phyloP scores from a whole-genome alignment of 2,888 invertebrate genomes.

The Chaetogeoica ovagalla region DNA sequence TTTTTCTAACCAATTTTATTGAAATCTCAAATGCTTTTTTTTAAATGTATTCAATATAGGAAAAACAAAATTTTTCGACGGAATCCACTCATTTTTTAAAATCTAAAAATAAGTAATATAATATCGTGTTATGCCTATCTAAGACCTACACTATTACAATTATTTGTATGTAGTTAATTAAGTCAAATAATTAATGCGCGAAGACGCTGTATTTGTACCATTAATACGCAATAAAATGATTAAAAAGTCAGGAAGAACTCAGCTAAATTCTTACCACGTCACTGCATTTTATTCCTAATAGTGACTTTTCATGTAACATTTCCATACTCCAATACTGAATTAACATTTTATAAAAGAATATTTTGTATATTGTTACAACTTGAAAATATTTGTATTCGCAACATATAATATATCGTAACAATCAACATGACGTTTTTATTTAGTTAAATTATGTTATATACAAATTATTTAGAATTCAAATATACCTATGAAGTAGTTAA shows the following conservation, averaged over 20 bases:
- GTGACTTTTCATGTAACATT: too few species aligned
- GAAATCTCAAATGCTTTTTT: conserved; percentile 10
- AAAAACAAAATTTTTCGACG: background rate
- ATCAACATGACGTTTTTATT: too few species aligned
- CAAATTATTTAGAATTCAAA: too few species aligned
- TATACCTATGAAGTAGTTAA: too few species aligned
- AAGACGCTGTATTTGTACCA: conserved; percentile 5
- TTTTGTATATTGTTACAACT: too few species aligned
- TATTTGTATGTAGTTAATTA: conserved; percentile 8
- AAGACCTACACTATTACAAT: conserved; percentile 2
- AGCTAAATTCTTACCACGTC: background rate
- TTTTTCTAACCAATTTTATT: conserved; percentile 1
- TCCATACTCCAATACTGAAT: too few species aligned
- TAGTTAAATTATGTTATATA: too few species aligned
- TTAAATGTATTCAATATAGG: background rate
- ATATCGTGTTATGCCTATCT: background rate
- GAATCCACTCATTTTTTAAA: conserved; percentile 5
- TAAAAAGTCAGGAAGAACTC: background rate
- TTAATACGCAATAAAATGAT: background rate
- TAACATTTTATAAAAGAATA: too few species aligned
- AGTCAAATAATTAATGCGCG: background rate
- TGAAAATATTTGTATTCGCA: too few species aligned
- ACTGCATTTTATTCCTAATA: too few species aligned
- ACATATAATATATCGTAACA: too few species aligned
- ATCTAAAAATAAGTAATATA: background rate